Percentiles rank a stretch among this genome's conserved stretches.
Conservation (phyloP, 1,140 invertebrate species). For the Pseudoatta argentina region DNA sequence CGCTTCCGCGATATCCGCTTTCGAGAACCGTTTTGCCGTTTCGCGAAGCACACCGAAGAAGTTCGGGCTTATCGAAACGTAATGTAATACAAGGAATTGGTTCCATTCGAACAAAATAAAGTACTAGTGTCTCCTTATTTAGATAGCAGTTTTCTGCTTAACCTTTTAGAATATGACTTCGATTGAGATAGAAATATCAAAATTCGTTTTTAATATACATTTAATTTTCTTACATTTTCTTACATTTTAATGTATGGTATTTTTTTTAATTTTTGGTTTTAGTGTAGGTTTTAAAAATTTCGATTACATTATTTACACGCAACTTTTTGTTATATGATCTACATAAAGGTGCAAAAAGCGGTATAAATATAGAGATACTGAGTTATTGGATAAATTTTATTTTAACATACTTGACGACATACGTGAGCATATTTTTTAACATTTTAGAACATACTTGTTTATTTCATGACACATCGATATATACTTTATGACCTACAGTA, state of each 20-base stretch:
- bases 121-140: neutral
- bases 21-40: constrained; percentile 47
- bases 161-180: neutral
- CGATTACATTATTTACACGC: neutral
- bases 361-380: too few species aligned
- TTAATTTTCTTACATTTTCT: neutral
- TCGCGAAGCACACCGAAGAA: constrained; percentile 4
- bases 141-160: neutral
- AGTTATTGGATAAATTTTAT: too few species aligned
- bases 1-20: constrained; percentile 25
- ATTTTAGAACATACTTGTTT: too few species aligned
- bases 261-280: too few species aligned
- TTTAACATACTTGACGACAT: too few species aligned
- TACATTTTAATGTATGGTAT: too few species aligned
- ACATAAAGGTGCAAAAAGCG: too few species aligned
- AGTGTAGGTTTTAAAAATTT: neutral
- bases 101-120: neutral
- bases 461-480: too few species aligned
- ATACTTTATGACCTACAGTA: too few species aligned
- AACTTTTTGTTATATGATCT: neutral
- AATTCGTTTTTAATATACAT: neutral
- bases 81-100: constrained; percentile 34
- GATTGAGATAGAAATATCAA: neutral
- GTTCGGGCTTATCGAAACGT: constrained; percentile 15
- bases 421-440: too few species aligned